Base-by-base conservation (phyloP, 2,797 vertebrate genomes). In the Ceyx erithaca region DNA sequence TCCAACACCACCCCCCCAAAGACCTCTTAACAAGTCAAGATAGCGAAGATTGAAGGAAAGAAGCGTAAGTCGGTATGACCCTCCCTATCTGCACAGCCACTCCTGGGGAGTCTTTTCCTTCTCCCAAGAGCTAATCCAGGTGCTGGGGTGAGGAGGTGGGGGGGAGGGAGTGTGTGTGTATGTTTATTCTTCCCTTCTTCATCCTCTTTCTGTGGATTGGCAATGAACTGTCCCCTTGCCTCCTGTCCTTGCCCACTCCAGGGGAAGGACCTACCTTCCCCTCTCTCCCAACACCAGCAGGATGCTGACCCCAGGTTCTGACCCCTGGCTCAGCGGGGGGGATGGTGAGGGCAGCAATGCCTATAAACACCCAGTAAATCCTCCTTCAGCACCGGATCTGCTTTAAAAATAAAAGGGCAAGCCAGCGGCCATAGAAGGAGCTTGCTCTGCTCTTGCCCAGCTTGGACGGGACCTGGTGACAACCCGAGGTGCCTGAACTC, bases 371-470 rank as follows among this genome's bases (percentile, higher is more conserved):
- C 30, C 1, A 0, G 6, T 57, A 93, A 96, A 92, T 91, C 84
- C 81, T 73, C 12, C 78, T 68, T 30, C 75, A 13, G 41, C 77
- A 23, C 46, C 35, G 14, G 89, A 76, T 91, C 92, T 73, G 59
- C 31, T 76, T 92, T 93, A 91, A 89, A 94, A 85, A 94, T 76
- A 94, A 93, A 92, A 80, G 41, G 46, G 45, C 0, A 5, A 54
- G 25, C 37, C 73, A 20, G 37, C 6, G 5, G 35, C 37, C 3
- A 0, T 12, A 66, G 73, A 22, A 58, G 9, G 67, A 43, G 22
- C 66, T 59, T 4, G 13, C 51, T 63, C 57, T 31, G 26, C 63
- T 81, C 66, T 46, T 14, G 13, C 43, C 45, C 1, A 2, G 55
- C 61, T 43, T 4, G 1, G 7, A 1, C 10, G 46, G 54, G 58